Conservation (phyloP, 2,888 invertebrate genomes). For the Nomada ferruginata region DNA sequence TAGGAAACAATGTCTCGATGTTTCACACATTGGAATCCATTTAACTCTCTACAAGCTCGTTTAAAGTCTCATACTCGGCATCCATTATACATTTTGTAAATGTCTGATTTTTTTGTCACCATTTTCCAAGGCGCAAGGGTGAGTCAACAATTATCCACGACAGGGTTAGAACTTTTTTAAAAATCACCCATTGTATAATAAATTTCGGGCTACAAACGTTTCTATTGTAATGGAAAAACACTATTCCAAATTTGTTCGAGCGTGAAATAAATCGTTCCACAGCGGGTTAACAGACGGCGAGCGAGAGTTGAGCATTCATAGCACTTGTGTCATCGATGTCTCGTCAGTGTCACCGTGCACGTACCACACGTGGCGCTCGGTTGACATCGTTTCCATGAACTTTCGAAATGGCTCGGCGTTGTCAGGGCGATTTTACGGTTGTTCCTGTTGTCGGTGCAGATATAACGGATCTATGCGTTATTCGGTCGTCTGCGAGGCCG, state of each 20-base stretch:
- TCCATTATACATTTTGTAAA: no score
- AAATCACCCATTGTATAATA: neutral
- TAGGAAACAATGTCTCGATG: no score
- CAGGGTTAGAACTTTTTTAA: neutral
- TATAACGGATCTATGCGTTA: slow-evolving; percentile 64
- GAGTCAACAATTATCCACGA: no score
- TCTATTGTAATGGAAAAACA: neutral
- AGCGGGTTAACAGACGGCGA: neutral
- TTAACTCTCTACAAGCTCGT: no score
- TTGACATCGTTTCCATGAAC: slow-evolving; percentile 47
- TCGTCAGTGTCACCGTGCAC: slow-evolving; percentile 23
- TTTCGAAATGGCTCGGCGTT: slow-evolving; percentile 38
- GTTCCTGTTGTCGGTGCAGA: slow-evolving; percentile 34
- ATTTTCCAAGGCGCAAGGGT: no score
- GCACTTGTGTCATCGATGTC: slow-evolving; percentile 36
- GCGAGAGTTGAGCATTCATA: slow-evolving; percentile 17
- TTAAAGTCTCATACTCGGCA: no score
- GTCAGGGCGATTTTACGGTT: slow-evolving; percentile 40
- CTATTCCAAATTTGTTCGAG: neutral
- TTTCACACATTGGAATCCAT: no score
- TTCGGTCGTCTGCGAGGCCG: slow-evolving; percentile 60
- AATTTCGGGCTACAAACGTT: neutral
- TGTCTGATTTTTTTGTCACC: no score
- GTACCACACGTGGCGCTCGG: slow-evolving; percentile 6
- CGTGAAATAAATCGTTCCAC: neutral